Evolutionary conservation across 2,888 invertebrate species (phyloP).

Genomic region (Siphlonurus alternatus): DNA sequence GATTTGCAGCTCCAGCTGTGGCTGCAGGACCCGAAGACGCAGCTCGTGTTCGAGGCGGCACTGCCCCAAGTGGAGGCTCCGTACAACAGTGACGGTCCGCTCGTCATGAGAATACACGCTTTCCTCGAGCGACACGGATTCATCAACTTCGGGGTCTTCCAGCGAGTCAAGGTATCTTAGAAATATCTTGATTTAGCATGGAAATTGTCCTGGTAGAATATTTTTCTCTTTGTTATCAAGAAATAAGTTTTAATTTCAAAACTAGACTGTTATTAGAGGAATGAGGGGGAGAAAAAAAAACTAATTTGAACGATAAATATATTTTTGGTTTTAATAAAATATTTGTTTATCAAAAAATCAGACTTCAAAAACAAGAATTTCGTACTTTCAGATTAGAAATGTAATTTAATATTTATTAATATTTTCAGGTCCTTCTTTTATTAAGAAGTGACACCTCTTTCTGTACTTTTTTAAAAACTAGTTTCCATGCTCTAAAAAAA

Average conservation of each 20-base stretch:
- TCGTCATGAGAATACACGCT: slow-evolving; percentile 71
- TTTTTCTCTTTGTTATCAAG: neutral
- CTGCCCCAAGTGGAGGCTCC: slow-evolving; percentile 69
- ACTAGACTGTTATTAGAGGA: too few relatives aligned
- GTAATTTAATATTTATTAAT: too few relatives aligned
- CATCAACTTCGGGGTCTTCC: slow-evolving; percentile 95
- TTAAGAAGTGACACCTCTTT: too few relatives aligned
- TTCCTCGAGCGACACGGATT: slow-evolving; percentile 91
- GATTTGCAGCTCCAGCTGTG: slow-evolving; percentile 65
- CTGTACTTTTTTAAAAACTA: too few relatives aligned
- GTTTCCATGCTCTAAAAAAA: too few relatives aligned
- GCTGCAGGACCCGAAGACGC: slow-evolving; percentile 89
- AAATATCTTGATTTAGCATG: slow-evolving; percentile 21
- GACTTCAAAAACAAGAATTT: too few relatives aligned
- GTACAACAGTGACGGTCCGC: slow-evolving; percentile 76
- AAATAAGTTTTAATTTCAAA: neutral
- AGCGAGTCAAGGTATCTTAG: slow-evolving; percentile 52
- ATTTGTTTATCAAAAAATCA: too few relatives aligned
- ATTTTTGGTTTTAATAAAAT: too few relatives aligned
- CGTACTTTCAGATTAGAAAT: too few relatives aligned
- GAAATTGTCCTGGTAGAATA: neutral
- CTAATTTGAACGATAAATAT: too few relatives aligned
- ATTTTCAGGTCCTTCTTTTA: too few relatives aligned
- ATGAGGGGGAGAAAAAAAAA: too few relatives aligned
- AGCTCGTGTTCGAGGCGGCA: slow-evolving; percentile 66